Conservation (phyloP, 2,113 vertebrate species). For the Gavia stellata region DNA sequence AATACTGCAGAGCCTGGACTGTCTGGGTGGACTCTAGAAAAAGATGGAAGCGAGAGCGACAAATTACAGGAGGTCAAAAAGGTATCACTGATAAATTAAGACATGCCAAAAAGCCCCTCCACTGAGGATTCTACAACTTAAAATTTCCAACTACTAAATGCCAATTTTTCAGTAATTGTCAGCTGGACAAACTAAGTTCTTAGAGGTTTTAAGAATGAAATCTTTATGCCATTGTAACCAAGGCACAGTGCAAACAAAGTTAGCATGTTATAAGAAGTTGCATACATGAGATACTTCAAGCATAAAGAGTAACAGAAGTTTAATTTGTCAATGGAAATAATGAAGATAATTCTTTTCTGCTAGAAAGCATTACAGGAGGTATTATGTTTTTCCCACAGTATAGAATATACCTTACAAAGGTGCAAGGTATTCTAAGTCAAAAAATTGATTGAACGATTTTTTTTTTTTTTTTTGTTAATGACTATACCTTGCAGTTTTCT, state of each 20-base stretch:
- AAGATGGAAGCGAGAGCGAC: background rate
- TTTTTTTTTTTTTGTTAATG: background rate
- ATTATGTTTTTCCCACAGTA: background rate
- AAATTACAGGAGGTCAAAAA: background rate
- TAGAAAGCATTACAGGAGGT: background rate
- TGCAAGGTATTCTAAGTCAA: background rate
- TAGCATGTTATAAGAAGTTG: background rate
- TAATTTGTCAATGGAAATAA: background rate
- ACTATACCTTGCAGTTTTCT: constrained; percentile 92
- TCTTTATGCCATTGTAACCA: background rate
- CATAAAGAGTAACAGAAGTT: background rate
- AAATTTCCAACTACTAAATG: background rate
- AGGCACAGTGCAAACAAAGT: background rate
- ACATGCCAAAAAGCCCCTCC: background rate
- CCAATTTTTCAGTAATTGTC: background rate
- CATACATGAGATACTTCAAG: background rate
- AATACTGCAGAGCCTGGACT: constrained; percentile 89
- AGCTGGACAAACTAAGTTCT: background rate
- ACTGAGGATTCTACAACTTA: background rate
- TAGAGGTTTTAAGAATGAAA: background rate
- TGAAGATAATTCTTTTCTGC: background rate
- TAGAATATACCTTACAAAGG: background rate
- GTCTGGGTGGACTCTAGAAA: constrained; percentile 89
- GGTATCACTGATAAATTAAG: background rate
- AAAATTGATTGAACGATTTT: background rate